A percentile compares a stretch with the other conserved stretches of the same genome.
Evolutionary conservation across 2,888 invertebrate genomes (phyloP).

Genomic region (Chirona hameri): DNA sequence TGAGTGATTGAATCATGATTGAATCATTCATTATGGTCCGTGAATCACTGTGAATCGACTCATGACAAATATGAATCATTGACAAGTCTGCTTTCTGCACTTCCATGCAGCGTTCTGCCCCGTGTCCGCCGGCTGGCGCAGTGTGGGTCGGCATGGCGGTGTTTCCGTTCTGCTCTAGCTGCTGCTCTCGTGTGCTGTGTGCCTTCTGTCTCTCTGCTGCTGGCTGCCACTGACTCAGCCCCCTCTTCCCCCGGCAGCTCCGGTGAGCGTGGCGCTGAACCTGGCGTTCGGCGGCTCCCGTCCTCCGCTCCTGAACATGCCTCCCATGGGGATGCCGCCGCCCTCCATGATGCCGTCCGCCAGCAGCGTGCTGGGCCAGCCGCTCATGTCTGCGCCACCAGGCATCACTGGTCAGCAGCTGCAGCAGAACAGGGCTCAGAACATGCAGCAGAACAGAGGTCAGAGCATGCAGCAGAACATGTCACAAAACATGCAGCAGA

Average conservation of each 20-base stretch:
- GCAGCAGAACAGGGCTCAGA: not conserved
- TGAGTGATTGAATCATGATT: no score
- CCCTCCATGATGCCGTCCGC: slow-evolving; percentile 37
- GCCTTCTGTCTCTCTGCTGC: no score
- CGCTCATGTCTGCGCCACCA: slow-evolving; percentile 38
- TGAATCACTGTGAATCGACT: no score
- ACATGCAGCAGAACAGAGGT: no score
- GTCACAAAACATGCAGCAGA: no score
- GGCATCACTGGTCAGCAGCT: not conserved
- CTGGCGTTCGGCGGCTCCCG: slow-evolving; percentile 28
- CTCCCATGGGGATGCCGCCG: slow-evolving; percentile 38
- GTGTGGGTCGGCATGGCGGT: not conserved
- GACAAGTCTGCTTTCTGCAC: no score
- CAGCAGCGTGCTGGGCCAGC: slow-evolving; percentile 39
- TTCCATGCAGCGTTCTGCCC: no score
- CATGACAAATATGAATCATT: no score
- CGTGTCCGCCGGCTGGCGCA: not conserved
- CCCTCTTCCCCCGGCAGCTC: not conserved
- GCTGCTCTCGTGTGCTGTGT: no score
- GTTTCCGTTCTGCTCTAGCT: not conserved
- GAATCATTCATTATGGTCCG: no score
- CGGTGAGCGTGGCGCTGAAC: not conserved
- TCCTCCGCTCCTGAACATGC: slow-evolving; percentile 38
- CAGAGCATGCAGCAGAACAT: no score
- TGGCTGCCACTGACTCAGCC: no score